Evolutionary conservation across 1,140 invertebrate species (phyloP).

Genomic region (Neodiprion fabricii): DNA sequence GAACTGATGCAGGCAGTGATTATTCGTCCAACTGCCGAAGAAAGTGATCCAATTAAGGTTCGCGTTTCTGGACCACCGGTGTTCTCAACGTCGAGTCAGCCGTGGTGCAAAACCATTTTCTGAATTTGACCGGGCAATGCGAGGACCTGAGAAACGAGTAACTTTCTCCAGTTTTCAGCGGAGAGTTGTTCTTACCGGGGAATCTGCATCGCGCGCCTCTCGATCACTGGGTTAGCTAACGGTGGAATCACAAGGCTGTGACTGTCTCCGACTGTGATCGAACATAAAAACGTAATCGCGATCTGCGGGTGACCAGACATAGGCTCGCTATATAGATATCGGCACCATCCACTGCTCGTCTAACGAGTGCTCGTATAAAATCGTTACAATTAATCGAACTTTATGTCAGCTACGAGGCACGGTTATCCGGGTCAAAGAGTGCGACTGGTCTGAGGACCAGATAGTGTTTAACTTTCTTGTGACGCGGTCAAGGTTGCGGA

Average conservation of each 20-base stretch:
- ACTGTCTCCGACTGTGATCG: not conserved
- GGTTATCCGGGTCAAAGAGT: too few species aligned
- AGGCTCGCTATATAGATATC: too few species aligned
- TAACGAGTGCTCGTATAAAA: too few species aligned
- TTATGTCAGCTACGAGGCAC: too few species aligned
- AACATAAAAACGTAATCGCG: not conserved
- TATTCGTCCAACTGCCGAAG: not conserved
- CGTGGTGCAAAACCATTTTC: not conserved
- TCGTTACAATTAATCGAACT: too few species aligned
- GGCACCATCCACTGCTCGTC: too few species aligned
- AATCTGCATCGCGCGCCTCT: constrained; percentile 10
- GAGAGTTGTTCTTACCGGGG: too few species aligned
- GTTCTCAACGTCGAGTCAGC: not conserved
- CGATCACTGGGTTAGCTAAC: constrained; percentile 44
- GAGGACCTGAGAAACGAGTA: not conserved
- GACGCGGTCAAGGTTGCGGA: too few species aligned
- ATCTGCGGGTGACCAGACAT: too few species aligned
- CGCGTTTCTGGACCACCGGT: not conserved
- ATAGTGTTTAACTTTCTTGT: too few species aligned
- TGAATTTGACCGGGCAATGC: not conserved
- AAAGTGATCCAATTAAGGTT: not conserved
- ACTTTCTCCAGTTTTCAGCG: constrained; percentile 50
- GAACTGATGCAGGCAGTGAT: not conserved
- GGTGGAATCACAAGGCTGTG: constrained; percentile 30
- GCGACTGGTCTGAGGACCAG: too few species aligned